Conservation (phyloP, 37 sponge, comb jelly and placozoan species). For the Bolinopsis microptera region DNA sequence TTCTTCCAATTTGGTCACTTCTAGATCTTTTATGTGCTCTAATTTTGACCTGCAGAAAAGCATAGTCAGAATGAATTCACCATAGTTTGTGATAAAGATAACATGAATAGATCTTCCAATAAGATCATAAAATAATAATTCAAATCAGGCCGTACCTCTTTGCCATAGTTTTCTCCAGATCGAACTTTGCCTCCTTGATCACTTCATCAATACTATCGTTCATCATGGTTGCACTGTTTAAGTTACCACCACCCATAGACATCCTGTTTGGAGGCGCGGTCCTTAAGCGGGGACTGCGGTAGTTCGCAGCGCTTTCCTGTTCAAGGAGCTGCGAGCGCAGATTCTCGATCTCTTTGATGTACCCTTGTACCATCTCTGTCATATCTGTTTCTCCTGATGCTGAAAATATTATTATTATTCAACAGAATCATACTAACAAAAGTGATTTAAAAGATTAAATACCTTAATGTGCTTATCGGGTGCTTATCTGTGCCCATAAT, state of each 20-base stretch:
- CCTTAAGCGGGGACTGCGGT: background rate
- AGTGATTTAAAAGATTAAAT: too few relatives aligned
- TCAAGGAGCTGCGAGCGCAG: constrained; percentile 66
- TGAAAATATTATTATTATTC: too few relatives aligned
- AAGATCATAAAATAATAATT: too few relatives aligned
- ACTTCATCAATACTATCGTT: constrained; percentile 52
- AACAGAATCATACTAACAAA: too few relatives aligned
- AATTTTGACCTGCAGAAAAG: constrained; percentile 3
- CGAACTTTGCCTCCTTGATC: constrained; percentile 60
- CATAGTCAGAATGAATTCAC: too few relatives aligned
- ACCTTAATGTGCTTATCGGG: too few relatives aligned
- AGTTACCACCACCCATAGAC: background rate
- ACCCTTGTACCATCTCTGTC: constrained; percentile 74
- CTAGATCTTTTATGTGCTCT: constrained; percentile 50
- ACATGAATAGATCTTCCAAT: too few relatives aligned
- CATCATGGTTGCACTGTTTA: constrained; percentile 10
- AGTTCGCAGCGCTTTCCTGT: background rate
- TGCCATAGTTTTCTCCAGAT: constrained; percentile 63
- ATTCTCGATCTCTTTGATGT: constrained; percentile 85
- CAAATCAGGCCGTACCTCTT: constrained; percentile 28
- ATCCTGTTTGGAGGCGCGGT: background rate
- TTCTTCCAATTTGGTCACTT: background rate
- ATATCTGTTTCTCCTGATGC: constrained; percentile 64
- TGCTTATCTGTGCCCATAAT: too few relatives aligned
- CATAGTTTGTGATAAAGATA: too few relatives aligned